Percentiles rank a stretch among this genome's conserved stretches.
phyloP scores from a whole-genome alignment of 2,888 invertebrate genomes.

The Tiphia femorata region DNA sequence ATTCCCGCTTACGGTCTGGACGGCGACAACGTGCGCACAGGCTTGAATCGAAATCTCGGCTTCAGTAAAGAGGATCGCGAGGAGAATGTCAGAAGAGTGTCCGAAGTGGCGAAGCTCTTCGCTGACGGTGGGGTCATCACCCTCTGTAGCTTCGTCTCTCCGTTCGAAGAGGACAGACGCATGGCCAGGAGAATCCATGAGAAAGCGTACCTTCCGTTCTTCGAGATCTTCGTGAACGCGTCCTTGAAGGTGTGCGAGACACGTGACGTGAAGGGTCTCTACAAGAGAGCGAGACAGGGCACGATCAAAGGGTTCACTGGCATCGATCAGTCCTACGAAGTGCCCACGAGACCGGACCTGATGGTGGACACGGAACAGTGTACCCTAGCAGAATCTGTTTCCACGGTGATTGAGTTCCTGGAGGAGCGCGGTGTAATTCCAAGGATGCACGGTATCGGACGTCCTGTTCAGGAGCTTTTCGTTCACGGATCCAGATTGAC shows the following conservation, averaged over 20 bases:
- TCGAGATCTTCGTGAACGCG: slow-evolving; percentile 96
- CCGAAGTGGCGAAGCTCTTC: slow-evolving; percentile 96
- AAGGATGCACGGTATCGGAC: slow-evolving; percentile 21
- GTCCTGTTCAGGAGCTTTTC: slow-evolving; percentile 76
- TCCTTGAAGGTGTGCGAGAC: slow-evolving; percentile 92
- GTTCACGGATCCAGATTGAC: slow-evolving; percentile 76
- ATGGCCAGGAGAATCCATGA: slow-evolving; percentile 91
- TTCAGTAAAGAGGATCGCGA: slow-evolving; percentile 94
- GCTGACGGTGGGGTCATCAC: slow-evolving; percentile 96
- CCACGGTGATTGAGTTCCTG: slow-evolving; percentile 86
- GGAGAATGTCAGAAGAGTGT: slow-evolving; percentile 96
- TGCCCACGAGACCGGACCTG: slow-evolving; percentile 86
- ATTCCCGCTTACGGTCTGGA: slow-evolving; percentile 96
- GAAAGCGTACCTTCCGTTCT: slow-evolving; percentile 86
- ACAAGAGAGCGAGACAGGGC: slow-evolving; percentile 96
- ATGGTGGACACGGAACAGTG: slow-evolving; percentile 84
- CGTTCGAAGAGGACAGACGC: slow-evolving; percentile 92
- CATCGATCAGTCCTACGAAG: slow-evolving; percentile 93
- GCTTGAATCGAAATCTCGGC: slow-evolving; percentile 94
- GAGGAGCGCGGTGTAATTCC: slow-evolving; percentile 78
- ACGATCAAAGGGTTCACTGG: slow-evolving; percentile 89
- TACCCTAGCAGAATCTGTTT: slow-evolving; percentile 87
- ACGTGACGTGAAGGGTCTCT: slow-evolving; percentile 95
- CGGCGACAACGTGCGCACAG: slow-evolving; percentile 96
- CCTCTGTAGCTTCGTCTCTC: slow-evolving; percentile 97